Percentiles rank a stretch among this genome's conserved stretches.
These are phyloP conservation scores for Dryobotodes eremita DNA, from an alignment of 2,888 invertebrate genomes.

Conservation along the genomic window DNA sequence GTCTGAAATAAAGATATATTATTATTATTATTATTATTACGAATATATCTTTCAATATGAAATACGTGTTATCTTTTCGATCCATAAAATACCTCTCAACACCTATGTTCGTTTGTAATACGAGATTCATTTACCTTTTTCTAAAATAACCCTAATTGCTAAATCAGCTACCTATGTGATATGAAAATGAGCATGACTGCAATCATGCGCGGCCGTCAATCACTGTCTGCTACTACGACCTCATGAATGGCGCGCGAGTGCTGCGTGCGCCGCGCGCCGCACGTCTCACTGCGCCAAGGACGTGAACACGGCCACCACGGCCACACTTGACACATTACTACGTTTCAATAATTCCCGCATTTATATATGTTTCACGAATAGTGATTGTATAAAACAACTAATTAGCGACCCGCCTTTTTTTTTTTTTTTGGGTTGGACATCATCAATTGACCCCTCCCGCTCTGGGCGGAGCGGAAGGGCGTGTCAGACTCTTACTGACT, in stretches of 20 bases:
- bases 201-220: not conserved
- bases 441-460: too few species aligned
- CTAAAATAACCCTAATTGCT: not conserved
- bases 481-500: too few species aligned
- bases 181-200: not conserved
- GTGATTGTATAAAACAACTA: not conserved
- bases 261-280: not conserved
- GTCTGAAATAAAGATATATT: too few species aligned
- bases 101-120: not conserved
- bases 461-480: too few species aligned
- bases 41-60: too few species aligned
- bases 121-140: not conserved
- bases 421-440: too few species aligned
- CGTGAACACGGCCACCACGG: too few species aligned
- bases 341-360: not conserved
- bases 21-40: too few species aligned
- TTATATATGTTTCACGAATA: not conserved
- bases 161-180: not conserved
- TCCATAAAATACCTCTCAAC: too few species aligned
- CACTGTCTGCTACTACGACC: not conserved
- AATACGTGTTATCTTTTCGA: too few species aligned
- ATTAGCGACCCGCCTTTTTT: too few species aligned
- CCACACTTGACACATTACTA: not conserved
- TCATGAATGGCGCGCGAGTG: not conserved
- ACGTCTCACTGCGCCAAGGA: too few species aligned